These are phyloP conservation scores for Drosophila tripunctata DNA, from an alignment of 2,888 invertebrate species.

Conservation along the genomic window DNA sequence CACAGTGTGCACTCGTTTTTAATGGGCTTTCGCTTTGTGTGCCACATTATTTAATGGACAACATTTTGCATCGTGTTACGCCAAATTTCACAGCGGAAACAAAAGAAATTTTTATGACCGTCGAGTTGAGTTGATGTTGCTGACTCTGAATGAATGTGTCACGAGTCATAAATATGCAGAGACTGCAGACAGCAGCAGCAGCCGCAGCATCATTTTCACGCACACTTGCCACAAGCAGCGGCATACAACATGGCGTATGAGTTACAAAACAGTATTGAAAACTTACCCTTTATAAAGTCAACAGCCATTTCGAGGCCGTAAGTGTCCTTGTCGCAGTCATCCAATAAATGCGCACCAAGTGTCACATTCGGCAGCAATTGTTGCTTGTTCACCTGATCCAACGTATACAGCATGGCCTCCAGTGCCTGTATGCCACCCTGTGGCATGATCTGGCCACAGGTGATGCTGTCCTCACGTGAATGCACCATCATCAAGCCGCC, in stretches of 20 bases:
- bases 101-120: slow-evolving; percentile 15
- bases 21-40: slow-evolving; percentile 18
- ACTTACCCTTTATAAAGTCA: slow-evolving; percentile 97
- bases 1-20: slow-evolving; percentile 7
- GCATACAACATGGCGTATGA: neutral
- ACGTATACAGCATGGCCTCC: slow-evolving; percentile 95
- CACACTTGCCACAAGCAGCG: neutral
- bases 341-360: slow-evolving; percentile 94
- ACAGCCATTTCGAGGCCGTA: slow-evolving; percentile 98
- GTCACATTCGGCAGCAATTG: slow-evolving; percentile 90
- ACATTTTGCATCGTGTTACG: slow-evolving; percentile 11
- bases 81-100: slow-evolving; percentile 19
- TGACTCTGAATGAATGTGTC: slow-evolving; percentile 11
- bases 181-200: too few species aligned
- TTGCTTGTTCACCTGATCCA: slow-evolving; percentile 91
- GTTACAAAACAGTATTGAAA: slow-evolving; percentile 25
- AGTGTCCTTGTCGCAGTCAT: slow-evolving; percentile 98
- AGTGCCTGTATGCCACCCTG: slow-evolving; percentile 95
- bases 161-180: slow-evolving; percentile 35
- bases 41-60: slow-evolving; percentile 17
- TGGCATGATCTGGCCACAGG: slow-evolving; percentile 97
- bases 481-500: slow-evolving; percentile 98
- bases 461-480: slow-evolving; percentile 93
- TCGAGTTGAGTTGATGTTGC: too few species aligned
- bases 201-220: slow-evolving; percentile 4